Evolutionary conservation across 2,797 vertebrate species (phyloP).

Genomic region (Limnodromus scolopaceus): DNA sequence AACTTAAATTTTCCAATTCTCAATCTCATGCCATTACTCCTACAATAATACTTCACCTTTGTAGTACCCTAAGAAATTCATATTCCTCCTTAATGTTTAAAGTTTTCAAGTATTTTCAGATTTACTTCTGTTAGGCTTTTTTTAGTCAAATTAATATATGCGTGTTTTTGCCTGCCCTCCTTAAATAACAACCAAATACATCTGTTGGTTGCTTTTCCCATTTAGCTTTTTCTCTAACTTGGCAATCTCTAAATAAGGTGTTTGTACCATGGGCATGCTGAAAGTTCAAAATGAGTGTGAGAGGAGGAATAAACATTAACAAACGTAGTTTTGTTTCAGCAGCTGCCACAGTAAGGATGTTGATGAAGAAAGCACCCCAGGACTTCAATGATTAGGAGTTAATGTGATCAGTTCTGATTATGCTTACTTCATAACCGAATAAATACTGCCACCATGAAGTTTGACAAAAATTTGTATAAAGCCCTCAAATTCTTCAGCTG

Average conservation of each 20-base stretch:
- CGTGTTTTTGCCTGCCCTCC: fast-evolving
- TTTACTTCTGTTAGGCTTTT: neutral
- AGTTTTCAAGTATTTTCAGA: neutral
- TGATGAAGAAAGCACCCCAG: neutral
- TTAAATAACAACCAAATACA: neutral
- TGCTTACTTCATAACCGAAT: neutral
- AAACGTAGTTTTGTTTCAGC: neutral
- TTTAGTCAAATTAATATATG: neutral
- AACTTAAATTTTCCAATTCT: neutral
- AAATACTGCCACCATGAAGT: neutral
- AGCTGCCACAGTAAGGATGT: neutral
- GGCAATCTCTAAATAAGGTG: slow-evolving; percentile 13
- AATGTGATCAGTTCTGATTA: fast-evolving
- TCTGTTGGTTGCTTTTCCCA: neutral
- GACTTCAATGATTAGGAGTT: neutral
- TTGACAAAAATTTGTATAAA: neutral
- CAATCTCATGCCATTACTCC: neutral
- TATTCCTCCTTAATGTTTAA: neutral
- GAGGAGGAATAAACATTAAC: neutral
- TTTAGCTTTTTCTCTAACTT: neutral
- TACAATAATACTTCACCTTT: neutral
- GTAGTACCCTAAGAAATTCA: neutral
- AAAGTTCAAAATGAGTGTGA: neutral
- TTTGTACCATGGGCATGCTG: neutral
- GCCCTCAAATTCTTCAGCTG: neutral